Evolutionary conservation across 2,888 invertebrate genomes (phyloP), one percentile per base, ranked within the genome.

Genomic region (Spisula subtruncata): DNA sequence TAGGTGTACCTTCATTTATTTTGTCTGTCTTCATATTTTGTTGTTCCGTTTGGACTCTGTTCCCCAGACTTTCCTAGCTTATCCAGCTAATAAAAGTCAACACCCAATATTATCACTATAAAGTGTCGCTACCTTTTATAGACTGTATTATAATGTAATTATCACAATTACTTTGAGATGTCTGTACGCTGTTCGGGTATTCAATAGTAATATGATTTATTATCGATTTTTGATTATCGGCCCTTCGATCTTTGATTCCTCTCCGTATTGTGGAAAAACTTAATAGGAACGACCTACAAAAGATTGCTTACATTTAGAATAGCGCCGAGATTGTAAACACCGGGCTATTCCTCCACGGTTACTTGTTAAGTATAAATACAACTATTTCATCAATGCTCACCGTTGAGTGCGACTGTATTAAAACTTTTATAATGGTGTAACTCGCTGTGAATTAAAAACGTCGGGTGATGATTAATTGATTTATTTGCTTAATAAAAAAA

Each of bases 211-310:
- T 18, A 32, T 75, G 75, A 75, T 75, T 75, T 75, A 75, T 75
- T 75, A 75, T 75, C 32, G 75, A 75, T 75, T 75, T 75, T 75
- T 75, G 6, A 35, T 75, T 75, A 75, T 75, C 75, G 75, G 32
- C 35, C 32, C 75, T 75, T 75, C 75, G 35, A 75, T 75, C 75
- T 16, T 75, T 35, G 75, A 75, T 75, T 75, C 75, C 75, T 25
- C 75, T 32, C 14, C 35, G 75, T 35, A 14, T 75, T 75, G 75
- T 75, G 75, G 32, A 16, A 32, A 75, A 32, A 32, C 12, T 75
- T 75, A 75, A 75, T 75, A 75, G 16, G 75, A 75, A 75, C 0
- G 29, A 32, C 32, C 25, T 35, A 75, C 16, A 75, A 35, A 75
- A 32, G 75, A 75, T 32, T 75, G 75, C 75, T 32, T 35, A 16